These are phyloP conservation scores for Nomia melanderi DNA, from an alignment of 1,140 invertebrate genomes.

Conservation along the genomic window DNA sequence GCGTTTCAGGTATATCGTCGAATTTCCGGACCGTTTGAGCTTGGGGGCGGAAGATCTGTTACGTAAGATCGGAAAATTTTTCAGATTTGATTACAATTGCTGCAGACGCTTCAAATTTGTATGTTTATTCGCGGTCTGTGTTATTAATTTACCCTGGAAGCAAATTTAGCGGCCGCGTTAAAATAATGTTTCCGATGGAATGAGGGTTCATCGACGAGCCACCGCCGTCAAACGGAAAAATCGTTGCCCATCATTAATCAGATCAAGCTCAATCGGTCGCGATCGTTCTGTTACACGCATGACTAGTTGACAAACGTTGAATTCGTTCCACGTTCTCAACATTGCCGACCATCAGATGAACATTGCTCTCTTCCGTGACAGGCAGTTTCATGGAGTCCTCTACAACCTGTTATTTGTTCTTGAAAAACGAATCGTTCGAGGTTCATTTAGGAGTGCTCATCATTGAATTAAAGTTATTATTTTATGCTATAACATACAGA, in stretches of 20 bases:
- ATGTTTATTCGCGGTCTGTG: too few relatives aligned
- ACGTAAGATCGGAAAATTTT: too few relatives aligned
- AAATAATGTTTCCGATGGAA: not conserved
- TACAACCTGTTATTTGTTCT: not conserved
- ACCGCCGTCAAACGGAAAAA: not conserved
- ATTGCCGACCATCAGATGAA: not conserved
- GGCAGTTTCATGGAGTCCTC: not conserved
- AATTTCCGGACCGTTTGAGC: constrained; percentile 44
- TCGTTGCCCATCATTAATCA: too few relatives aligned
- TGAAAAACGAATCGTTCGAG: too few relatives aligned
- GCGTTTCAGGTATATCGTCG: constrained; percentile 11
- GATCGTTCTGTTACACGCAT: constrained; percentile 62
- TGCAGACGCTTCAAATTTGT: too few relatives aligned
- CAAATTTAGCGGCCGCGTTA: not conserved
- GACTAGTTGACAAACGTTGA: constrained; percentile 60
- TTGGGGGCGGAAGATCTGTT: not conserved
- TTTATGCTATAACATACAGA: too few relatives aligned
- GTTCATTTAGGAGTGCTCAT: too few relatives aligned
- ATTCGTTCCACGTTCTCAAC: constrained; percentile 12
- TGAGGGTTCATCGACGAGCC: not conserved
- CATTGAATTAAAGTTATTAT: too few relatives aligned
- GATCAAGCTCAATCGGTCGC: constrained; percentile 37
- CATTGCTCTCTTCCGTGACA: not conserved
- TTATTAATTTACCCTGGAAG: not conserved
- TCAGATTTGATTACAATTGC: too few relatives aligned